A percentile compares a stretch with the other conserved stretches of the same genome.
These are phyloP conservation scores for Ennomos erosarius DNA, from an alignment of 2,888 invertebrate genomes.

Conservation along the genomic window DNA sequence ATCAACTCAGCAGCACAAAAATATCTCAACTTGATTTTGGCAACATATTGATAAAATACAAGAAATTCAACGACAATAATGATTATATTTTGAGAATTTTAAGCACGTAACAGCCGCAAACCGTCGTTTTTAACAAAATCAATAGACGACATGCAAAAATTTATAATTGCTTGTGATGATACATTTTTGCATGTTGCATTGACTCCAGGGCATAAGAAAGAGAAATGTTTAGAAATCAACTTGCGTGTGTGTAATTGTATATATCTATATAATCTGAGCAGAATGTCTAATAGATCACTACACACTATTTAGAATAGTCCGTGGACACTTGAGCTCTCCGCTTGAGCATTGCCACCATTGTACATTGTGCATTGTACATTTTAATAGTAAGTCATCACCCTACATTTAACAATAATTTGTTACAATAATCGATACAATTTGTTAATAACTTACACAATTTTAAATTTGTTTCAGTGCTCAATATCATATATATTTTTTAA, in stretches of 20 bases:
- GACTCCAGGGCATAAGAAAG: constrained; percentile 34
- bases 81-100: constrained; percentile 21
- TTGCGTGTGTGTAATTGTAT: constrained; percentile 63
- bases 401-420: constrained; percentile 57
- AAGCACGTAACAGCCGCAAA: constrained; percentile 5
- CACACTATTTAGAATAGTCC: constrained; percentile 79
- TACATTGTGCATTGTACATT: too few relatives aligned
- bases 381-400: constrained; percentile 77
- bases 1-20: constrained; percentile 32
- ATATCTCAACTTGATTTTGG: constrained; percentile 45
- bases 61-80: constrained; percentile 50
- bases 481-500: constrained; percentile 66
- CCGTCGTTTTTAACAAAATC: constrained; percentile 11
- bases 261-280: constrained; percentile 76
- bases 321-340: constrained; percentile 70
- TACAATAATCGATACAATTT: constrained; percentile 43
- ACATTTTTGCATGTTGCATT: constrained; percentile 28
- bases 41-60: constrained; percentile 63
- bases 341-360: constrained; percentile 55
- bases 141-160: constrained; percentile 29
- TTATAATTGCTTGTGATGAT: constrained; percentile 10
- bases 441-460: constrained; percentile 60
- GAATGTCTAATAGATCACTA: constrained; percentile 79
- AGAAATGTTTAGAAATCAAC: constrained; percentile 52
- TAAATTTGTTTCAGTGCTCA: constrained; percentile 79